Base-by-base conservation (phyloP, 1,140 invertebrate species). In the Cyclina sinensis region DNA sequence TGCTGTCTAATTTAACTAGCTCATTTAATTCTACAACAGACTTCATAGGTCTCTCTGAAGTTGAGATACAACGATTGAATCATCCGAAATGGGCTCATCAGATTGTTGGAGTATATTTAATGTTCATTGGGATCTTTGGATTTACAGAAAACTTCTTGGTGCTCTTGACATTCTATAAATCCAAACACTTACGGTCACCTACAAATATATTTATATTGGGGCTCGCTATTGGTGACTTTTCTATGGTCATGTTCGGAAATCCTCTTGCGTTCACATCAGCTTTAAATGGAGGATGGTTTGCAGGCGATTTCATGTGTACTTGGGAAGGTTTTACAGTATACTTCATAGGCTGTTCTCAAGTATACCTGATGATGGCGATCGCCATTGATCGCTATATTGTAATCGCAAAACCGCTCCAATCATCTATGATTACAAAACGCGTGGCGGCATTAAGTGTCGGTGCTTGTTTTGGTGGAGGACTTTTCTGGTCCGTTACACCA, bases 141-240 rank as follows among this genome's bases (percentile, higher is more conserved):
- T 70, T 90, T 27, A 73, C 86, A 24, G 73, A 87, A 43, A 92
- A 92, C 68, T 73, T 62, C 18, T 46, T 85, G 18, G 79, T 90
- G 32, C 68, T 94, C 1, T 78, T 86, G 14, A 88, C 91, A 43
- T 94, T 94, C 80, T 62, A 81, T 24, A 90, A 83, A 62, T 84
- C 89, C 51, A 93, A 92, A 86, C 79, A 91, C 14, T 54, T 94
- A 3, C 80, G 92, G 3, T 92, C 92, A 5, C 91, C 93, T 24
- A 92, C 93, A 21, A 94, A 94, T 73, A 88, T 93, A 9, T 93
- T 93, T 57, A 90, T 94, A 16, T 89, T 94, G 62, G 83, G 90
- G 0, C 32, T 94, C 18, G 91, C 90, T 11, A 32, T 91, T 0
- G 86, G 91, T 39, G 93, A 94, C 85, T 76, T 94, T 2, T 54